These are phyloP conservation scores for Chondrosia reniformis DNA, from an alignment of 37 sponge, comb jelly and placozoan species.

Conservation along the genomic window DNA sequence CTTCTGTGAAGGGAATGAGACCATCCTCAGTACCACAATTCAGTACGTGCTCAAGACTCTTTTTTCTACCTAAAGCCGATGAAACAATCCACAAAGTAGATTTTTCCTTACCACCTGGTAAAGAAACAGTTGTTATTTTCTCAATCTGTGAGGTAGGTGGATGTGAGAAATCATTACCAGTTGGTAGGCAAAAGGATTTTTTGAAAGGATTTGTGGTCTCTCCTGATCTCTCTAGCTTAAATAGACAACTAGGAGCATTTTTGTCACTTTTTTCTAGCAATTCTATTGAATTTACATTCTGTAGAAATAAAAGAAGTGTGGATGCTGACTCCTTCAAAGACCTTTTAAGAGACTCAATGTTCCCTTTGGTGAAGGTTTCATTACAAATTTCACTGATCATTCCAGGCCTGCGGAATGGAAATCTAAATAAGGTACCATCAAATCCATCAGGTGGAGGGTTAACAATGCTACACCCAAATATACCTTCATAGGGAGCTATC, in stretches of 20 bases:
- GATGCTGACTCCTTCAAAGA: constrained; percentile 23
- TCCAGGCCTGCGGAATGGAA: constrained; percentile 50
- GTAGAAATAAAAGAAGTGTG: constrained; percentile 59
- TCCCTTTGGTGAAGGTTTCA: constrained; percentile 1
- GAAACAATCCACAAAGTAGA: not conserved
- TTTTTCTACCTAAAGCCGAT: constrained; percentile 4
- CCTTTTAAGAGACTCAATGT: constrained; percentile 20
- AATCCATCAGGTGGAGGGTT: constrained; percentile 32
- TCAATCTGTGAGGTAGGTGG: not conserved
- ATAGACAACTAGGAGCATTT: not conserved
- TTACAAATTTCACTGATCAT: constrained; percentile 43
- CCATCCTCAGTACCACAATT: too few relatives aligned
- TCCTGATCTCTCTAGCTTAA: not conserved
- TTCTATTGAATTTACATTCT: constrained; percentile 48
- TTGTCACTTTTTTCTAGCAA: constrained; percentile 26
- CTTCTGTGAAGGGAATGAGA: constrained; percentile 38
- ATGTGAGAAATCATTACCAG: not conserved
- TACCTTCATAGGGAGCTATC: constrained; percentile 57
- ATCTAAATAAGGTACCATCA: constrained; percentile 72
- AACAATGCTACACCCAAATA: constrained; percentile 70
- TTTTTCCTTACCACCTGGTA: not conserved
- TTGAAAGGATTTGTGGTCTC: not conserved
- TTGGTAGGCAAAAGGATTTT: not conserved
- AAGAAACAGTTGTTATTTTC: not conserved
- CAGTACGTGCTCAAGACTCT: constrained; percentile 9